Evolutionary conservation across 1,140 invertebrate species (phyloP), one percentile per base, ranked within the genome.

Genomic region (Cydia pomonella): DNA sequence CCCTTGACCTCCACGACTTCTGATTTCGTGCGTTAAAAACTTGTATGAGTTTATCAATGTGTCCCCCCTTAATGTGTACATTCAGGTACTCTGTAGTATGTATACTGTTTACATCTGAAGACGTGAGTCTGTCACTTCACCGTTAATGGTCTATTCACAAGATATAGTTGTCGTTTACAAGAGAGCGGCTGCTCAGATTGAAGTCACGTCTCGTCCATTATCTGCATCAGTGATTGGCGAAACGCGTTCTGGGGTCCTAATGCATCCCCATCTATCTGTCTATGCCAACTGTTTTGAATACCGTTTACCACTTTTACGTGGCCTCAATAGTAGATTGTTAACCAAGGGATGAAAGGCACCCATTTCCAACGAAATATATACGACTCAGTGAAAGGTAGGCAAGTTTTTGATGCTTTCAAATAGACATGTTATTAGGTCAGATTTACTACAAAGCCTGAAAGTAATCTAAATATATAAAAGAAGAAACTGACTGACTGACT

Each of bases 141-240:
- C 23, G 27, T 66, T 66, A 66, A 66, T 66, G 12, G 13, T 66
- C 63, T 66, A 66, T 66, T 66, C 63, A 33, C 63, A 29, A 29
- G 25, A 29, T 27, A 27, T 18, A n/a, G 25, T 27, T 66, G 63
- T 33, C 63, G 27, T 66, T 66, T 33, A 66, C 63, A 66, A 29
- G 62, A 25, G 62, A 23, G 18, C 18, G 18, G 18, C 12, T 62
- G 16, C 53, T 41, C 76, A 79, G 77, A 82, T 84, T 80, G 78
- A 75, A 80, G 84, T 86, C 84, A 86, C 83, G 83, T 82, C 76
- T 79, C 77, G 50, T 64, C 75, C 81, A 83, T 84, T 83, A 86
- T 76, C 47, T 29, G 21, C 50, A 53, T n/a, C 47, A 16, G 47
- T 16, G 47, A 50, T 50, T 50, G 47, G 47, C 16, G 13, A 50